These are phyloP conservation scores for Talpa occidentalis DNA, from an alignment of 2,113 vertebrate genomes.

Conservation along the genomic window DNA sequence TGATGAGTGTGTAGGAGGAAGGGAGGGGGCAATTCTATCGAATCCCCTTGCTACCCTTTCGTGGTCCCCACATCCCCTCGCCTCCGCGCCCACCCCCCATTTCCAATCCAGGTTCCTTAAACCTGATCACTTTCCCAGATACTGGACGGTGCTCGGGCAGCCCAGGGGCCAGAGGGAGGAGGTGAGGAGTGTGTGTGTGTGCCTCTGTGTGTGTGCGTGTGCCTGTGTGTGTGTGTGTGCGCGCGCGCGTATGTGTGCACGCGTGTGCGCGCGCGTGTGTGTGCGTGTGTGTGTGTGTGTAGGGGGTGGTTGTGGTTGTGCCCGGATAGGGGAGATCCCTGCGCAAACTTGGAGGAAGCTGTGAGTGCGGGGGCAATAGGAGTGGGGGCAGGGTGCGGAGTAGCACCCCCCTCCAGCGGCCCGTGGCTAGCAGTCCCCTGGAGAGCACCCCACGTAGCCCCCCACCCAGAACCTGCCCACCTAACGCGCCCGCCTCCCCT, in stretches of 20 bases:
- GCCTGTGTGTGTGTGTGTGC: neutral
- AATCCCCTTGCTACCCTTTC: conserved; percentile 31
- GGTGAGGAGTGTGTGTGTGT: neutral
- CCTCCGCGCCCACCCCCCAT: conserved; percentile 32
- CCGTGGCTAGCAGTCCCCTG: neutral
- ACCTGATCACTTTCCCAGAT: conserved; percentile 81
- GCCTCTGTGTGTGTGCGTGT: neutral
- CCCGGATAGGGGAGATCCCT: neutral
- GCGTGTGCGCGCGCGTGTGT: neutral
- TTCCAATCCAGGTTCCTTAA: conserved; percentile 66
- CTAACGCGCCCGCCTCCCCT: conserved; percentile 80
- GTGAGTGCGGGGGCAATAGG: neutral
- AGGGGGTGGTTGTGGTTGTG: neutral
- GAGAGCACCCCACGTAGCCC: neutral
- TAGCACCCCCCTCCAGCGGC: neutral
- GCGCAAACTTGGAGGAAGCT: conserved; percentile 70
- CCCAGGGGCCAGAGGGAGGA: neutral
- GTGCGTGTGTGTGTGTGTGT: neutral
- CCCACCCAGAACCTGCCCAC: conserved; percentile 61
- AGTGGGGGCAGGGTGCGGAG: conserved; percentile 43
- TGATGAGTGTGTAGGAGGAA: neutral
- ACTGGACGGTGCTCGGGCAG: conserved; percentile 33
- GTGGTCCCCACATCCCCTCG: conserved; percentile 29
- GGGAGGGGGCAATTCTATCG: neutral
- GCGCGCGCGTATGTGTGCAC: neutral